phyloP scores from a whole-genome alignment of 2,797 vertebrate species.

The Falco novaeseelandiae region DNA sequence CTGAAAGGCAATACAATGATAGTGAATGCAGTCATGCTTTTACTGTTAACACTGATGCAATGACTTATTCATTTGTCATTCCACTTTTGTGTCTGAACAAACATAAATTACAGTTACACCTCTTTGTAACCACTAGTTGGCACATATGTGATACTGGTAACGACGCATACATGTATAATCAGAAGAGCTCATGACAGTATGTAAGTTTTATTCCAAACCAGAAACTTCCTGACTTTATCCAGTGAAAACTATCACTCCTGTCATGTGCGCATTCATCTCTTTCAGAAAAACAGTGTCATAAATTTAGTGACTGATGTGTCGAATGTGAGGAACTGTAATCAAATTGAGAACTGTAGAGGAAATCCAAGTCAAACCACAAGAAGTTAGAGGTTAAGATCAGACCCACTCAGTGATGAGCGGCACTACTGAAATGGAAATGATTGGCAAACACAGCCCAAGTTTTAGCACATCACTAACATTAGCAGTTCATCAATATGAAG shows the following conservation, averaged over 20 bases:
- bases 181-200: neutral
- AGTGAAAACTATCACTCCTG: neutral
- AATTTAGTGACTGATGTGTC: neutral
- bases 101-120: neutral
- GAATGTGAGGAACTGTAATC: neutral
- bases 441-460: neutral
- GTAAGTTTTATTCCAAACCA: neutral
- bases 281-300: neutral
- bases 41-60: neutral
- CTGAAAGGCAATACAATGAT: neutral
- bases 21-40: neutral
- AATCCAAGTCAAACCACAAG: neutral
- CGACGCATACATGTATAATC: neutral
- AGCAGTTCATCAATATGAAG: neutral
- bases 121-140: neutral
- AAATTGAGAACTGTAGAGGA: neutral
- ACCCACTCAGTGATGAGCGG: neutral
- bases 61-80: constrained; percentile 22
- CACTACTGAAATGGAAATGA: neutral
- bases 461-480: neutral
- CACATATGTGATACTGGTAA: neutral
- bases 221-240: neutral
- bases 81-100: neutral
- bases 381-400: neutral
- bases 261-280: neutral